A percentile compares a stretch with the other conserved stretches of the same genome.
Conservation (phyloP, 2,888 invertebrate species). For the Drosophila pegasa region DNA sequence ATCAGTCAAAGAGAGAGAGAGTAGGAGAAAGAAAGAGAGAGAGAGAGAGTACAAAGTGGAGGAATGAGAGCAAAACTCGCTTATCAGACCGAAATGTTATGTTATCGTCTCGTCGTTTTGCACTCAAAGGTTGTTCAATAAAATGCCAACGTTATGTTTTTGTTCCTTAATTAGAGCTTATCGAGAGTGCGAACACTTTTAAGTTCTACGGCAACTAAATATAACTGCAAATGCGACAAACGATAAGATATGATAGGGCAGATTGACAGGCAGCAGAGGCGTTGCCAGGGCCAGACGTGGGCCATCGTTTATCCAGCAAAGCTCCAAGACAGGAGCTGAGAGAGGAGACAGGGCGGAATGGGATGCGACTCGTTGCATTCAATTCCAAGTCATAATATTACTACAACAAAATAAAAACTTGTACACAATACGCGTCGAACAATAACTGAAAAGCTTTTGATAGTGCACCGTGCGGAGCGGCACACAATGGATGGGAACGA, state of each 20-base stretch:
- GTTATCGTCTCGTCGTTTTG: conserved; percentile 28
- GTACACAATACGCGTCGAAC: conserved; percentile 24
- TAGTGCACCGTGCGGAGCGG: conserved; percentile 15
- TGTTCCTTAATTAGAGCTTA: conserved; percentile 51
- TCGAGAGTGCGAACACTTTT: conserved; percentile 51
- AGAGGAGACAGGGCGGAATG: neutral
- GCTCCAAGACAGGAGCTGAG: neutral
- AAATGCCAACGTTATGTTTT: conserved; percentile 2
- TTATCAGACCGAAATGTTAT: conserved; percentile 38
- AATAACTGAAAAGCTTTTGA: conserved; percentile 27
- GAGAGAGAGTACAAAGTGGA: too few species aligned
- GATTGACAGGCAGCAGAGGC: conserved; percentile 15
- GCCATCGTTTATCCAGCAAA: conserved; percentile 32
- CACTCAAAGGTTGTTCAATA: conserved; percentile 22
- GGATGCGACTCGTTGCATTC: neutral
- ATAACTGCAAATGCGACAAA: conserved; percentile 26
- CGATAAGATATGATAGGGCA: conserved; percentile 63
- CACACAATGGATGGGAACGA: conserved; percentile 29
- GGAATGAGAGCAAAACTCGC: neutral
- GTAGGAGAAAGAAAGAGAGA: conserved; percentile 9
- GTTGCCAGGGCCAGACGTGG: neutral
- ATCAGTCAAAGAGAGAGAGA: conserved; percentile 23
- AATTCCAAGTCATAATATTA: conserved; percentile 22
- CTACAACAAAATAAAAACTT: neutral
- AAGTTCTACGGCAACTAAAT: conserved; percentile 51